Base-by-base conservation (phyloP, 2,113 vertebrate species). In the Grallaria varia region DNA sequence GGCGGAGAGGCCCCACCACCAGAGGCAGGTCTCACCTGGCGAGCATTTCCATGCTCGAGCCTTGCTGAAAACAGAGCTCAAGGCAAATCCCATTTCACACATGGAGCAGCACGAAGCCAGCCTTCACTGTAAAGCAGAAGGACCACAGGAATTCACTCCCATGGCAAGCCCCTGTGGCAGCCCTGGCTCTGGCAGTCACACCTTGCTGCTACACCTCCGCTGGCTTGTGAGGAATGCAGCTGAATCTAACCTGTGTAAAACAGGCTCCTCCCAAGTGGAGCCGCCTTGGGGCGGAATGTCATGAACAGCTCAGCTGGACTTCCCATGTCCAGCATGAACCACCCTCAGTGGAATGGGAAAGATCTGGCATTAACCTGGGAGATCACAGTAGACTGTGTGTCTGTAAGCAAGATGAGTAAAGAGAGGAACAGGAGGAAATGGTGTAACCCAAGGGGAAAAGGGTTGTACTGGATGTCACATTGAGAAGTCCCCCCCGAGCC, bases 251-350 rank as follows among this genome's bases (percentile, higher is more conserved):
- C 62, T 28, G 33, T 27, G 9, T 12, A 35, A 40, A 83, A 30
- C 15, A 3, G 12, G 8, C 72, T 82, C 79, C 74, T 88, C 55
- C 74, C 50, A 76, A 28, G 19, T 3, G 30, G 23, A 73, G 59
- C 63, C 88, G 84, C 40, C 73, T 22, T 49, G 60, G 31, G 58
- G 16, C 25, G 23, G 37, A 40, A 87, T 37, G 33, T n/a, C 28
- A 56, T 3, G 14, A 77, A 23, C 23, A 27, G 49, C 7, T 87
- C 52, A 37, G 28, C 4, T 15, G 35, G 0, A 67, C 25, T 72
- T 67, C 31, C 44, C 0, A 0, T 33, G 75, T 60, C 53, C 10
- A 2, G 12, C 37, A 22, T 1, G 12, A 71, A 52, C 18, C 0
- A 0, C 22, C 68, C 45, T 39, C 1, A 3, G 40, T 4, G 4